Evolutionary conservation across 2,113 vertebrate species (phyloP), one percentile per base, ranked within the genome.

Genomic region (Dromiciops gliroides): DNA sequence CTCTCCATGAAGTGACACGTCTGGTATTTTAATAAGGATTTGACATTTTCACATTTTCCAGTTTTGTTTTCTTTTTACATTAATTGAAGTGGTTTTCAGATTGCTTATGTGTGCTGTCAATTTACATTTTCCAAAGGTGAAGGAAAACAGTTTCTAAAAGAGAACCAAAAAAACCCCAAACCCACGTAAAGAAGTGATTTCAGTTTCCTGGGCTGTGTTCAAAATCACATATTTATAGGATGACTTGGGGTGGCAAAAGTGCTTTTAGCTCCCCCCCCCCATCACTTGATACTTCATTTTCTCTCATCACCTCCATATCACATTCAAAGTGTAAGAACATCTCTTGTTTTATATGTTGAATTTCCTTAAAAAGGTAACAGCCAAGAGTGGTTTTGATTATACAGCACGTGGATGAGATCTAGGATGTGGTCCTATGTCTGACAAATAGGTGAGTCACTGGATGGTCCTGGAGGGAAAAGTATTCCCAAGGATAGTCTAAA

Each of bases 21-120:
- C 97, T 97, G 97, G 97, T 97, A 95, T 97, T 97, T 98, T 97
- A 97, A 98, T 98, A 97, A 97, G 95, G 95, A 91, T 96, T 95
- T 97, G 97, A 98, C 97, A 97, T 98, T 98, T 97, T 96, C 97
- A 95, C 96, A 95, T 94, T 95, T 96, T 95, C 96, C 95, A 97
- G 91, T 97, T 98, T 97, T 97, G 96, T 95, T 97, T 97, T 96
- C 97, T 97, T 97, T 97, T 97, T 97, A 96, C 96, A 96, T 97
- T 96, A 96, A 95, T 95, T 89, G 96, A 97, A 96, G 96, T 96
- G 95, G 97, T 93, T 97, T 98, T 97, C 95, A 96, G 60, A 52
- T 94, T 97, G 97, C 92, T 90, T 97, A 97, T 95, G 94, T 96
- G 91, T 95, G 96, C 95, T 97, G 51, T 94, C 4, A 47, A 95